Evolutionary conservation across 2,888 invertebrate species (phyloP).

Genomic region (Eurois occulta): DNA sequence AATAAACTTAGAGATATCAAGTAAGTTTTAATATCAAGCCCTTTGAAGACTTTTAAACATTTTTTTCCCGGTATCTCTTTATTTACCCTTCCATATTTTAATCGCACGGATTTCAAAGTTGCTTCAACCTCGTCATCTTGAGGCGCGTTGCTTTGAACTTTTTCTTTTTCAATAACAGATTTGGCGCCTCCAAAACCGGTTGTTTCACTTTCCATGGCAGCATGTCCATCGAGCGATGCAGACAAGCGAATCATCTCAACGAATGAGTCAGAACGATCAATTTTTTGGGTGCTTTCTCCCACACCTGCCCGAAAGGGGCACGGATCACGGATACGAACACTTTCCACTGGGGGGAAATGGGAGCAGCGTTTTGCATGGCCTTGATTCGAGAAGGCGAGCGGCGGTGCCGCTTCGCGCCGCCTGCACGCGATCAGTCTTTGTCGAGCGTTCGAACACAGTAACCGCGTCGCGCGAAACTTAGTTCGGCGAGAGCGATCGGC

Average conservation of each 20-base stretch:
- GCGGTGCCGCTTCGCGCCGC: slow-evolving; percentile 68
- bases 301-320: slow-evolving; percentile 88
- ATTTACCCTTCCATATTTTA: slow-evolving; percentile 21
- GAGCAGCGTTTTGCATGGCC: slow-evolving; percentile 88
- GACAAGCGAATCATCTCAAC: slow-evolving; percentile 80
- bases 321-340: slow-evolving; percentile 88
- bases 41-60: slow-evolving; percentile 13
- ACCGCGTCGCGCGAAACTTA: slow-evolving; percentile 66
- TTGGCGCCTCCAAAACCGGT: slow-evolving; percentile 83
- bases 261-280: slow-evolving; percentile 86
- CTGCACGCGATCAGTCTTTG: slow-evolving; percentile 77
- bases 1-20: slow-evolving; percentile 29
- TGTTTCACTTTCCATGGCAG: slow-evolving; percentile 84
- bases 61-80: slow-evolving; percentile 9
- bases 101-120: slow-evolving; percentile 33
- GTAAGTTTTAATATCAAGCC: slow-evolving; percentile 25
- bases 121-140: slow-evolving; percentile 24
- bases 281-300: slow-evolving; percentile 89
- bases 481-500: slow-evolving; percentile 72
- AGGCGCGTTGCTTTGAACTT: slow-evolving; percentile 68
- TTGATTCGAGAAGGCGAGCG: slow-evolving; percentile 81
- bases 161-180: slow-evolving; percentile 76
- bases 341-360: slow-evolving; percentile 88
- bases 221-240: slow-evolving; percentile 70
- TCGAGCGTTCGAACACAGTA: slow-evolving; percentile 68